Evolutionary conservation across 23 tunicate genomes (phyloP), one percentile per base, ranked within the genome.

Genomic region (Ciona savignyi): DNA sequence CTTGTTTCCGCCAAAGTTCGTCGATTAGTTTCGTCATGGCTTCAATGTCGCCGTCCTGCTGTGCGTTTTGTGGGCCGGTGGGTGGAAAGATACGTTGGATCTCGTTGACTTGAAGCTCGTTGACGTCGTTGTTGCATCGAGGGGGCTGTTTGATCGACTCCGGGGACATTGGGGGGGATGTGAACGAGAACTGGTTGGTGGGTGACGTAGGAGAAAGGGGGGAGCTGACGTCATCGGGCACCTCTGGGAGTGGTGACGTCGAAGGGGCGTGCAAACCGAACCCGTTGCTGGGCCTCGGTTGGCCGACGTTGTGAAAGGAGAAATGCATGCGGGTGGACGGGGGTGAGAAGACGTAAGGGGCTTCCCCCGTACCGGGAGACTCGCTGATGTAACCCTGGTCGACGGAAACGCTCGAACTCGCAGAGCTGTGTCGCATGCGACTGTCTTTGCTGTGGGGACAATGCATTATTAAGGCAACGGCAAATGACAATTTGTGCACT

Each of bases 311-410:
- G 56, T 42, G 9, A 15, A 63, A 63, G 6, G 23, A 9, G 67
- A 63, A 63, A 23, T 25, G 26, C 28, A 25, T 63, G 64, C 66
- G 70, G 23, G 35, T 66, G 20, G 51, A 32, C 30, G 89, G 96
- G 30, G 89, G 96, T 21, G 96, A 89, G 63, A 83, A 89, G 22
- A 89, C 61, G 1, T 72, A 61, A 3, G 85, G 83, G 29, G 78
- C 86, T 66, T 71, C 56, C 71, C 70, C 81, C 1, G 89, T 77
- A n/a, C 79, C 66, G 22, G 96, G 96, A 2, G 96, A 89, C 9
- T 85, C 78, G 78, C 96, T 89, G 78, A 76, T 78, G 74, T 89
- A 89, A 25, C 96, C 96, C 68, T 89, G 96, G 56, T 89, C 96
- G 30, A 89, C 66, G 72, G 96, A 88, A 25, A 82, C 66, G 9